Evolutionary conservation across 2,113 vertebrate species (phyloP), one percentile per base, ranked within the genome.

Genomic region (Bagarius yarrelli): DNA sequence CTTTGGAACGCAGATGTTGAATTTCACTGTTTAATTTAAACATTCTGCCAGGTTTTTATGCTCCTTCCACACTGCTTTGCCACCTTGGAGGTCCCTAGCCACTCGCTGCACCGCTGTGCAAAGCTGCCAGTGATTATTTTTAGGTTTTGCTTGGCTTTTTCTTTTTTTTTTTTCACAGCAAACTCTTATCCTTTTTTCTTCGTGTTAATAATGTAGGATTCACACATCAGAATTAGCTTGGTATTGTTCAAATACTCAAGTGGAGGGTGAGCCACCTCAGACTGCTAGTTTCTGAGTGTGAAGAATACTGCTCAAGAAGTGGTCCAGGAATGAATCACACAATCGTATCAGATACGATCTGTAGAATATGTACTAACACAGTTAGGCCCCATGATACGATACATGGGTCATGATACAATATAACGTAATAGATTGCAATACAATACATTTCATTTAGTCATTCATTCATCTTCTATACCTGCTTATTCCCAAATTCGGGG

Each of bases 141-240:
- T 87, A 85, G 85, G 74, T 57, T 87, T 85, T 74, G 74, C 83
- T 85, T 85, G 80, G 70, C 63, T 30, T 80, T 50, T 66, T 59
- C 70, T 63, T 71, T 47, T 59, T 82, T 78, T 86, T 69, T 83
- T 85, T 86, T 86, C 83, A 81, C 87, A 79, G 88, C 81, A 82
- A 84, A 79, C 77, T 85, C 83, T 87, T 80, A 79, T 85, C 84
- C 74, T 81, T 83, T 81, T 47, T 83, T 83, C 73, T 83, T 75
- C 79, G 76, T 84, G 86, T 84, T 87, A 86, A 87, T 86, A 87
- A 87, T 87, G 84, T 81, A 84, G 83, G 66, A 74, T 88, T 88
- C 88, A 84, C 84, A 87, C 88, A 79, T 87, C 84, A 80, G 81
- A 83, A 87, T 86, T 82, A 86, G 80, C 84, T 86, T 81, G 81